Conservation (phyloP, 2,797 vertebrate genomes). For the Hippopotamyrus pictus region DNA sequence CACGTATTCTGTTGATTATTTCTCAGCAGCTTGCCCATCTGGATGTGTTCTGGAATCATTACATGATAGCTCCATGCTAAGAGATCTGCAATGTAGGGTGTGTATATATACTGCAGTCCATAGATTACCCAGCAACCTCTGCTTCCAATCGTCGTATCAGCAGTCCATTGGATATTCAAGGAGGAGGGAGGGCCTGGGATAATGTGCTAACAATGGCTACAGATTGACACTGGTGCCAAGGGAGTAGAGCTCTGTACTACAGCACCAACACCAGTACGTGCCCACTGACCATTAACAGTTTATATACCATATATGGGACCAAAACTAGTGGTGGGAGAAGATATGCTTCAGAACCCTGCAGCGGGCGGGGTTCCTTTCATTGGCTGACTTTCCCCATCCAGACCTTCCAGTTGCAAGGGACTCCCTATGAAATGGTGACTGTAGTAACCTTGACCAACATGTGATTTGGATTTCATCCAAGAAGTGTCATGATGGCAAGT, state of each 20-base stretch:
- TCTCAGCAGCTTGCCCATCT: neutral
- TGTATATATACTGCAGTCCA: constrained; percentile 2
- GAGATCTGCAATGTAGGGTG: neutral
- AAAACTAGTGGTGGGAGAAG: neutral
- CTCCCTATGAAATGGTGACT: neutral
- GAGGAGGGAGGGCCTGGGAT: neutral
- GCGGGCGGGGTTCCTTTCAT: neutral
- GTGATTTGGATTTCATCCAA: neutral
- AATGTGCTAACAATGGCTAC: neutral
- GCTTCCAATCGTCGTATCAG: neutral
- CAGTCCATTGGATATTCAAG: neutral
- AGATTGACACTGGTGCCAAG: neutral
- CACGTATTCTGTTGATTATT: neutral
- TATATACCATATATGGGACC: neutral
- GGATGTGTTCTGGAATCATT: neutral
- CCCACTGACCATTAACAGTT: neutral
- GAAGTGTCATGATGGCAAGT: constrained; percentile 36
- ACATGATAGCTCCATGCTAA: neutral
- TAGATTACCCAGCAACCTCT: constrained; percentile 23
- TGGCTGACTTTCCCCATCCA: neutral
- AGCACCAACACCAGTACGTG: neutral
- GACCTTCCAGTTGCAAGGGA: neutral
- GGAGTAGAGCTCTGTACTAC: neutral
- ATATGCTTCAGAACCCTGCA: neutral
- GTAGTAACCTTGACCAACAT: neutral